Evolutionary conservation across 2,797 vertebrate genomes (phyloP).

Genomic region (Propithecus perrieri): DNA sequence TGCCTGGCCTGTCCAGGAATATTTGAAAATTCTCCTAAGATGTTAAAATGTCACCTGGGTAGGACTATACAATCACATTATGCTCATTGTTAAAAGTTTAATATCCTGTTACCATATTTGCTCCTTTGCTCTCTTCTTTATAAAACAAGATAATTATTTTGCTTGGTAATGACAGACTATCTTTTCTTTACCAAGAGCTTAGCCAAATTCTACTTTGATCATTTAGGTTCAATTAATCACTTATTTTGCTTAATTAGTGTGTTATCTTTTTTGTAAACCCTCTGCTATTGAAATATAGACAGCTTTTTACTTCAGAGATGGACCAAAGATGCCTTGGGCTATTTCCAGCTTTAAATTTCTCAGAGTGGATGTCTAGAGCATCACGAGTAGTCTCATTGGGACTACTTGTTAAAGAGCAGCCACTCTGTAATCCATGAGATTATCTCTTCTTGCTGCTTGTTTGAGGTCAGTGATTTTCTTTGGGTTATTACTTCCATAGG

Average conservation of each 20-base stretch:
- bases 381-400: not conserved
- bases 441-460: not conserved
- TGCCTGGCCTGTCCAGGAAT: not conserved
- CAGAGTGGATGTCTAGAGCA: not conserved
- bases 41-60: not conserved
- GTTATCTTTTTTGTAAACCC: not conserved
- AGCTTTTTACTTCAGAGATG: conserved; percentile 1
- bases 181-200: conserved; percentile 36
- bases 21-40: not conserved
- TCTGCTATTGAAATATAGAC: conserved; percentile 1
- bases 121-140: not conserved
- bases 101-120: not conserved
- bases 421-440: not conserved
- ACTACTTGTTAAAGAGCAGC: not conserved
- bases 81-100: conserved; percentile 33
- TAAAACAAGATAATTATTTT: conserved; percentile 47
- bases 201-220: conserved; percentile 45
- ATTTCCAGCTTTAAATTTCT: not conserved
- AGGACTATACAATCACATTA: not conserved
- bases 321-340: not conserved
- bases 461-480: not conserved
- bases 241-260: conserved; percentile 58
- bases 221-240: conserved; percentile 46
- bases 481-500: conserved; percentile 2
- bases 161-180: not conserved